Evolutionary conservation across 2,888 invertebrate genomes (phyloP).

Genomic region (Agrochola lota): DNA sequence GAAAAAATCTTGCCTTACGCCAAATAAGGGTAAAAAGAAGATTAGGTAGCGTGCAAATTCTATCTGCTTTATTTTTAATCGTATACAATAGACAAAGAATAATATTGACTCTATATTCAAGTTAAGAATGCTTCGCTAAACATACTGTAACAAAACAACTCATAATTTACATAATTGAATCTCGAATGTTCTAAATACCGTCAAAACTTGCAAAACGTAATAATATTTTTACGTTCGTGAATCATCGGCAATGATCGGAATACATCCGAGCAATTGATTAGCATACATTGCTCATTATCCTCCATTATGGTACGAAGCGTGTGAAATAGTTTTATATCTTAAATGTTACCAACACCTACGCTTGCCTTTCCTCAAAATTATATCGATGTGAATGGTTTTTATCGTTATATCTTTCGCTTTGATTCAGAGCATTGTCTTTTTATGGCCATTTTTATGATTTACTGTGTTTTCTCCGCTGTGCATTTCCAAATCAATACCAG

Average conservation of each 20-base stretch:
- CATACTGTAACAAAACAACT: conserved; percentile 23
- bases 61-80: not conserved
- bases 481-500: conserved; percentile 22
- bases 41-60: not conserved
- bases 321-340: conserved; percentile 56
- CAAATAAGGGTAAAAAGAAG: not conserved
- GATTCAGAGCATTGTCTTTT: conserved; percentile 30
- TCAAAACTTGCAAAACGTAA: conserved; percentile 44
- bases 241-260: conserved; percentile 49
- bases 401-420: conserved; percentile 28
- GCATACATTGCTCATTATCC: conserved; percentile 66
- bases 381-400: conserved; percentile 39
- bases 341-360: conserved; percentile 40
- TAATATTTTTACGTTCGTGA: conserved; percentile 31
- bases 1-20: no score
- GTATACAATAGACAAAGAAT: not conserved
- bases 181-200: conserved; percentile 47
- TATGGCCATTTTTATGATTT: conserved; percentile 41
- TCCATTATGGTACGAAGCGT: conserved; percentile 42
- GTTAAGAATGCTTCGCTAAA: not conserved
- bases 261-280: conserved; percentile 55
- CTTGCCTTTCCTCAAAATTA: conserved; percentile 28
- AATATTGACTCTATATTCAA: not conserved
- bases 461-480: conserved; percentile 25
- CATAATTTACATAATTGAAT: conserved; percentile 35